Evolutionary conservation across 2,113 vertebrate genomes (phyloP), one percentile per base, ranked within the genome.

Genomic region (Lophotis ruficrista): DNA sequence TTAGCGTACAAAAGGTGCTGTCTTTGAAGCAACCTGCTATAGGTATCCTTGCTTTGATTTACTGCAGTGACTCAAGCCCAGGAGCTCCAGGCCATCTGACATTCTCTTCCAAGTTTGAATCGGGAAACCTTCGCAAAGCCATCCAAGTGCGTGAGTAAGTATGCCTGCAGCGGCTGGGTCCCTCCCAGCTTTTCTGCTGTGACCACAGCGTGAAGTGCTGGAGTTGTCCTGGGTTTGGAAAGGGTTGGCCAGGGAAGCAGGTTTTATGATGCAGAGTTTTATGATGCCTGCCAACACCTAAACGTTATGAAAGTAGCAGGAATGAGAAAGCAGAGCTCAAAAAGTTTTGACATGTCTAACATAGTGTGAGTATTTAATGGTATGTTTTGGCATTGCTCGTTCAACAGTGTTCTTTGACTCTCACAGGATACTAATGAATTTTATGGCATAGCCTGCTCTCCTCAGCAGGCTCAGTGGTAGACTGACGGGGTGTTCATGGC

Each of bases 111-210:
- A 97, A 97, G 68, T 99, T 99, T 97, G 99, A 99, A 95, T 98
- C 98, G 0, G 99, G 99, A 68, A 99, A 99, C 93, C 98, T 99
- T 37, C 98, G 98, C 56, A 99, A 99, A 96, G 99, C 98, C 87
- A 97, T 99, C 94, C 99, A 99, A 97, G 98, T 98, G 78, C 98
- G 99, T 64, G 98, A 99, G 99, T 99, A 98, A 98, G 98, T 98
- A 96, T 1, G 0, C 2, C 41, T 56, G 27, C 20, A 24, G 57
- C 1, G 2, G 33, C 45, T 22, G 6, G 20, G 43, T 37, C 35
- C 28, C 54, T 50, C 2, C 19, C 37, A 45, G 64, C 18, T 47
- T 23, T 38, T 30, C 62, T 37, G 21, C 71, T 90, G 37, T 7
- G 4, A 22, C 35, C 69, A 14, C 14, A 14, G 8, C 0, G 0